Evolutionary conservation across 2,888 invertebrate genomes (phyloP).

Genomic region (Argyra leucocephala): DNA sequence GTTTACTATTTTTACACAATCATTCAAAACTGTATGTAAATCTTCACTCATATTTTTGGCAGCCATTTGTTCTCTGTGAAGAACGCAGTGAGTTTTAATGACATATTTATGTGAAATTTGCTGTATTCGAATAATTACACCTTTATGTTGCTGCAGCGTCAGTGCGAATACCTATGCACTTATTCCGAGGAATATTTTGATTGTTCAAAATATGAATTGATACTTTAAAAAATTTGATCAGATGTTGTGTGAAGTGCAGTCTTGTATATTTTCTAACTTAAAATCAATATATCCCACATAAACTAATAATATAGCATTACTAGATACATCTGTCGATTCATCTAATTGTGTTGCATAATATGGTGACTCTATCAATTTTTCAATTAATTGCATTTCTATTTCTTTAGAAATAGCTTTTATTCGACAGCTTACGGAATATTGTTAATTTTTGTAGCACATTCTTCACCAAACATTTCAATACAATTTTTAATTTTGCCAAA

Average conservation of each 20-base stretch:
- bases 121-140: constrained; percentile 11
- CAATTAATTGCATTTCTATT: constrained; percentile 7
- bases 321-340: constrained; percentile 15
- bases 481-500: no score
- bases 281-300: constrained; percentile 24
- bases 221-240: constrained; percentile 24
- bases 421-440: neutral
- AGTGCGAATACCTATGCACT: constrained; percentile 26
- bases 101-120: constrained; percentile 7
- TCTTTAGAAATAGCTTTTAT: constrained; percentile 8
- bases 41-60: constrained; percentile 18
- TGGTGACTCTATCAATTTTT: neutral
- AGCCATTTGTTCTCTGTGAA: constrained; percentile 18
- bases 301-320: constrained; percentile 23
- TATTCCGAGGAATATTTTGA: constrained; percentile 23
- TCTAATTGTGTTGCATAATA: constrained; percentile 12
- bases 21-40: constrained; percentile 16
- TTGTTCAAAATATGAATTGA: constrained; percentile 24
- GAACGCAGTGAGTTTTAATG: constrained; percentile 11
- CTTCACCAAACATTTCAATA: constrained; percentile 11
- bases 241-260: no score
- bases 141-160: constrained; percentile 23
- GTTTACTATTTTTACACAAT: constrained; percentile 11
- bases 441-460: constrained; percentile 11
- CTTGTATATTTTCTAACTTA: constrained; percentile 17